A percentile compares a stretch with the other conserved stretches of the same genome.
phyloP scores from a whole-genome alignment of 1,140 invertebrate genomes.

The Trissolcus basalis region DNA sequence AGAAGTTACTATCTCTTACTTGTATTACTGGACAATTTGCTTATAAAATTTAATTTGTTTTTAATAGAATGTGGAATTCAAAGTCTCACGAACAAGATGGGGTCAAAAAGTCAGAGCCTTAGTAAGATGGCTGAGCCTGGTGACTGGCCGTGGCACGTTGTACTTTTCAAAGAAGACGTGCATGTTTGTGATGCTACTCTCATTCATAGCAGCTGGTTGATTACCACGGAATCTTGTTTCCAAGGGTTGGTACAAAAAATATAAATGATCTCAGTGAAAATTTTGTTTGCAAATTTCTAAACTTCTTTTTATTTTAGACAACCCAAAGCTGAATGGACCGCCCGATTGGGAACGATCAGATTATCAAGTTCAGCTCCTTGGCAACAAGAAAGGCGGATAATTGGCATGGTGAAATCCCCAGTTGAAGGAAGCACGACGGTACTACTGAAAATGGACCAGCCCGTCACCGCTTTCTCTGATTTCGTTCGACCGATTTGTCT shows the following conservation, averaged over 20 bases:
- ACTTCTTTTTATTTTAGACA: slow-evolving; percentile 78
- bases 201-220: slow-evolving; percentile 86
- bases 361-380: slow-evolving; percentile 87
- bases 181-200: slow-evolving; percentile 93
- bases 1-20: too few species aligned
- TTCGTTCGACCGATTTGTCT: slow-evolving; percentile 89
- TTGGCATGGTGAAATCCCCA: slow-evolving; percentile 92
- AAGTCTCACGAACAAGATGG: slow-evolving; percentile 73
- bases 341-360: slow-evolving; percentile 85
- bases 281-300: slow-evolving; percentile 15
- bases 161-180: slow-evolving; percentile 87
- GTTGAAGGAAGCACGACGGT: slow-evolving; percentile 91
- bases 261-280: neutral
- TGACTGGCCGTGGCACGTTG: slow-evolving; percentile 93
- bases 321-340: slow-evolving; percentile 89
- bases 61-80: slow-evolving; percentile 85
- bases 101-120: slow-evolving; percentile 75
- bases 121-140: slow-evolving; percentile 84
- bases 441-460: slow-evolving; percentile 86
- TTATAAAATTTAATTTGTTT: slow-evolving; percentile 30
- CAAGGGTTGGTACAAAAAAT: slow-evolving; percentile 77
- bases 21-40: slow-evolving; percentile 2
- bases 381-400: slow-evolving; percentile 89
- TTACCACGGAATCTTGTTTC: slow-evolving; percentile 92
- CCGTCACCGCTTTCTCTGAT: slow-evolving; percentile 84